Evolutionary conservation across 1,140 invertebrate genomes (phyloP).

Genomic region (Hyles vespertilio): DNA sequence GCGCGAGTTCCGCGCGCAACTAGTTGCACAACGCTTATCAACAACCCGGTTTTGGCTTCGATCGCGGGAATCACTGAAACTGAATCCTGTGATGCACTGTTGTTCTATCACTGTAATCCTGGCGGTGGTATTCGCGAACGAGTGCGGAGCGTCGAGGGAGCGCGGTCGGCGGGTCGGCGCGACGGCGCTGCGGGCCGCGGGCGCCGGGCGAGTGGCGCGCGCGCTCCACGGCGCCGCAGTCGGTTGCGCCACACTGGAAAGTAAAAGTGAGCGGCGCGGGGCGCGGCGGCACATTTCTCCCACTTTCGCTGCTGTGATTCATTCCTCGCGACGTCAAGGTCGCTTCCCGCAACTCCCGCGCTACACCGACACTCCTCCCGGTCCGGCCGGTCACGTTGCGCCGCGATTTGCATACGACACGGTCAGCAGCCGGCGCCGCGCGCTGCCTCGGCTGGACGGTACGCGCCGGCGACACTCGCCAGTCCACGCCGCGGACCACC

Average conservation of each 20-base stretch:
- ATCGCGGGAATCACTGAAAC: slow-evolving; percentile 46
- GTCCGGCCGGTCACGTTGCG: slow-evolving; percentile 17
- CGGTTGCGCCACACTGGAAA: slow-evolving; percentile 72
- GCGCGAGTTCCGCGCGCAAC: slow-evolving; percentile 51
- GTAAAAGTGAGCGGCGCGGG: slow-evolving; percentile 71
- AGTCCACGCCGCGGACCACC: no score
- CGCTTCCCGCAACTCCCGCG: slow-evolving; percentile 55
- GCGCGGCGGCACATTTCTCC: slow-evolving; percentile 69
- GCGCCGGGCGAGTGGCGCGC: slow-evolving; percentile 67
- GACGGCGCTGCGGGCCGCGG: slow-evolving; percentile 70
- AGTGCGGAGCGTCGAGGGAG: slow-evolving; percentile 28
- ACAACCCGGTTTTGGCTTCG: slow-evolving; percentile 63
- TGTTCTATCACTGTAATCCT: slow-evolving; percentile 65
- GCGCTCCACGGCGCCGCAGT: slow-evolving; percentile 50
- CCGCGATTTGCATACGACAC: slow-evolving; percentile 4
- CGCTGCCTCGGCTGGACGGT: no score
- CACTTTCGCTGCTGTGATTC: slow-evolving; percentile 74
- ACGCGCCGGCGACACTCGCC: no score
- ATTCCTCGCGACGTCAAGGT: slow-evolving; percentile 54
- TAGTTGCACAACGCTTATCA: slow-evolving; percentile 63
- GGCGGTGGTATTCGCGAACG: slow-evolving; percentile 46
- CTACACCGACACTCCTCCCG: slow-evolving; percentile 20
- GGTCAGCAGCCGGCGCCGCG: no score
- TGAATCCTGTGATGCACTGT: slow-evolving; percentile 62
- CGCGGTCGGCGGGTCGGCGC: slow-evolving; percentile 47